phyloP scores from a whole-genome alignment of 2,888 invertebrate genomes.

The Apamea sordens region DNA sequence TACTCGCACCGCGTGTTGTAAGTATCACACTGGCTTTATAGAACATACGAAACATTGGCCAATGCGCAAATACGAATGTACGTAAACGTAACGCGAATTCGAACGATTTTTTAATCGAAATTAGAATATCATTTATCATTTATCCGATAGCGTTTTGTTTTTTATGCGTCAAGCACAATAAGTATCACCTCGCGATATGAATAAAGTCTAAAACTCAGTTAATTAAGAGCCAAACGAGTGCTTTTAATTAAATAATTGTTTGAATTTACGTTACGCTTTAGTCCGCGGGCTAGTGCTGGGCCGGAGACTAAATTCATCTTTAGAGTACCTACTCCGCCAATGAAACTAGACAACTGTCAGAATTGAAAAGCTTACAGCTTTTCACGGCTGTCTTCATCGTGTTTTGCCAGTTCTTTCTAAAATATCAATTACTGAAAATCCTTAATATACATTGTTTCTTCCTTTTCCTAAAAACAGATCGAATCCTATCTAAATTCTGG shows the following conservation, averaged over 20 bases:
- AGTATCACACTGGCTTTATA: conserved; percentile 39
- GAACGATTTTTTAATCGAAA: not conserved
- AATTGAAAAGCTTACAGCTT: not conserved
- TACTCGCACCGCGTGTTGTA: conserved; percentile 84
- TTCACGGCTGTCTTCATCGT: not conserved
- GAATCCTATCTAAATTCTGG: not conserved
- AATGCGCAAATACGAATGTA: too few species aligned
- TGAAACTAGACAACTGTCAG: not conserved
- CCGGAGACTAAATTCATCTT: not conserved
- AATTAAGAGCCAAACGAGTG: not conserved
- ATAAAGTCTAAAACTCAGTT: not conserved
- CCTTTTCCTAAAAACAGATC: not conserved
- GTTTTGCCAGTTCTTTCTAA: not conserved
- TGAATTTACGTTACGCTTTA: not conserved
- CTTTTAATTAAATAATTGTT: not conserved
- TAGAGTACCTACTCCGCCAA: not conserved
- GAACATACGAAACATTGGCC: too few species aligned
- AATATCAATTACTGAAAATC: not conserved
- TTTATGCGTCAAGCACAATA: not conserved
- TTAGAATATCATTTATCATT: too few species aligned
- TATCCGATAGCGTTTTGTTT: not conserved
- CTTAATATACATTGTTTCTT: not conserved
- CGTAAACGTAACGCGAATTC: not conserved
- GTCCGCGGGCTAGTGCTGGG: not conserved
- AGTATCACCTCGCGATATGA: not conserved